These are phyloP conservation scores for Protomyctophum bolini DNA, from an alignment of 2,113 vertebrate genomes.

Conservation along the genomic window DNA sequence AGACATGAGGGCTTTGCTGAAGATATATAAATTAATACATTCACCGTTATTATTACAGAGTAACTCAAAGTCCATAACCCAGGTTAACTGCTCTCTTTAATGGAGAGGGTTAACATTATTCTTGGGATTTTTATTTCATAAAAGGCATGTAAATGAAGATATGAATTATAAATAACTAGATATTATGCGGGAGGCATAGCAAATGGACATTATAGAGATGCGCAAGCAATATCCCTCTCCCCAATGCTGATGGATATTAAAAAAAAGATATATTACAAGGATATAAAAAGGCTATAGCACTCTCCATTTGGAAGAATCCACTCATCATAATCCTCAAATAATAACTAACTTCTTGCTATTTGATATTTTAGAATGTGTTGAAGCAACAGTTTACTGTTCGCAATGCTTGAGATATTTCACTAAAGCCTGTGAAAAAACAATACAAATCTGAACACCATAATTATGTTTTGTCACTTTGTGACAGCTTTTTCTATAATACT, in stretches of 20 bases:
- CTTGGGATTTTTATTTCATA: constrained; percentile 42
- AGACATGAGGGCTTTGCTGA: constrained; percentile 39
- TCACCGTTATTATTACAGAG: constrained; percentile 11
- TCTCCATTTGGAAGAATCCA: constrained; percentile 10
- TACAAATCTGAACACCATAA: no score
- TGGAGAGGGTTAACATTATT: constrained; percentile 41
- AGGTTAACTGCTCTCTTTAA: constrained; percentile 47
- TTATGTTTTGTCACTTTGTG: no score
- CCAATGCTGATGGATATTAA: constrained; percentile 20
- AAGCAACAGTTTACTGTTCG: constrained; percentile 5
- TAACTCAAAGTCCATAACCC: constrained; percentile 14
- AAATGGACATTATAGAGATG: constrained; percentile 37
- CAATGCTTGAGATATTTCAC: no score
- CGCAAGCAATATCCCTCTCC: constrained; percentile 25
- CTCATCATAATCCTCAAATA: constrained; percentile 21
- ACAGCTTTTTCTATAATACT: no score
- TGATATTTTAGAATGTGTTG: constrained; percentile 16
- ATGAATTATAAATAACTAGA: constrained; percentile 63
- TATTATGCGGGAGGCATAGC: constrained; percentile 53
- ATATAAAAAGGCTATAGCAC: constrained; percentile 31
- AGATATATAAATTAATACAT: constrained; percentile 24
- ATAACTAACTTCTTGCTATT: background rate
- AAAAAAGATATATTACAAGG: constrained; percentile 2
- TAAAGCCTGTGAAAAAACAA: no score
- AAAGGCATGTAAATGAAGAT: constrained; percentile 59